Conservation (phyloP, 1,140 invertebrate genomes). For the Oryctes rhinoceros region DNA sequence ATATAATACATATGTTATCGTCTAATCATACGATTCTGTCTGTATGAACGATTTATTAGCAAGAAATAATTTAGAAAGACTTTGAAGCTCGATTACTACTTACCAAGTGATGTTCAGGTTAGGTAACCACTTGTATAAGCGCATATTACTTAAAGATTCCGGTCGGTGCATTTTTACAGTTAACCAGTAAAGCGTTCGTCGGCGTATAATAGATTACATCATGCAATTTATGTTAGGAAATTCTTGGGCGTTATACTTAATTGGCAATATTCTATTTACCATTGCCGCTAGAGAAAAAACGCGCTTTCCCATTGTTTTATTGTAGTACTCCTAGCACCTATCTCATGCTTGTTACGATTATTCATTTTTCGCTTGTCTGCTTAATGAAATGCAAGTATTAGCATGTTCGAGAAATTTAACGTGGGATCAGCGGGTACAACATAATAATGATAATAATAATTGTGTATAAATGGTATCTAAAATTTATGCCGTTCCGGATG, state of each 20-base stretch:
- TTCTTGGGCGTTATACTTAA: background rate
- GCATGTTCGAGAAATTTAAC: conserved; percentile 22
- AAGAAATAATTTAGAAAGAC: too few relatives aligned
- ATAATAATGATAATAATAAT: conserved; percentile 2
- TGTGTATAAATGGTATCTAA: conserved; percentile 6
- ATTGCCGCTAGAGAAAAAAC: background rate
- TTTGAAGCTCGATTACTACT: too few relatives aligned
- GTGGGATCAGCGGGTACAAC: conserved; percentile 11
- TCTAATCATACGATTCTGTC: too few relatives aligned
- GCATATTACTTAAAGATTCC: too few relatives aligned
- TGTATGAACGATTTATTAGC: too few relatives aligned
- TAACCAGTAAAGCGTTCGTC: too few relatives aligned
- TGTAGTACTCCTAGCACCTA: background rate
- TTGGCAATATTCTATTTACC: background rate
- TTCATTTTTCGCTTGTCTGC: background rate
- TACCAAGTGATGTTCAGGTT: too few relatives aligned
- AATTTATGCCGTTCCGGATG: conserved; percentile 18
- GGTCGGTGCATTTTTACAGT: too few relatives aligned
- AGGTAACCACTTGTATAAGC: too few relatives aligned
- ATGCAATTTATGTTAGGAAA: too few relatives aligned
- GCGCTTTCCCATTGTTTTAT: conserved; percentile 17
- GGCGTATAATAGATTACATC: too few relatives aligned
- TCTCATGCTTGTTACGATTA: conserved; percentile 1
- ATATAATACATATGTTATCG: too few relatives aligned
- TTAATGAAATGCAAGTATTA: conserved; percentile 8